Percentiles rank a stretch among this genome's conserved stretches.
These are phyloP conservation scores for Volucella inflata DNA, from an alignment of 2,888 invertebrate genomes.

Conservation along the genomic window DNA sequence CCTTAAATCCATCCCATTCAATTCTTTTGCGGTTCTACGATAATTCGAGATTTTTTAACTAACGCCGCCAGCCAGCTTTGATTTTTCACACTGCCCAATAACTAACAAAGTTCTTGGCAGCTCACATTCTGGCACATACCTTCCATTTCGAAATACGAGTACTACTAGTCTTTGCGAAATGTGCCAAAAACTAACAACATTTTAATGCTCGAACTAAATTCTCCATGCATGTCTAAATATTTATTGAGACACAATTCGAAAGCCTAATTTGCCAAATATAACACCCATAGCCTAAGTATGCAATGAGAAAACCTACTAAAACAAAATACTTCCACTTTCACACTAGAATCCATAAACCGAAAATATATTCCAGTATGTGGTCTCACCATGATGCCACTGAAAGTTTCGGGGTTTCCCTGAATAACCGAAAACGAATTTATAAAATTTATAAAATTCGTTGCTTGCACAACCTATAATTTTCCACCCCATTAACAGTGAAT, in stretches of 20 bases:
- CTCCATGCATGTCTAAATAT: conserved; percentile 53
- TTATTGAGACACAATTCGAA: conserved; percentile 30
- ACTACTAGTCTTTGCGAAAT: too few species aligned
- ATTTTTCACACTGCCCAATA: neutral
- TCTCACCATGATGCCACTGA: conserved; percentile 57
- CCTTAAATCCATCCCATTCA: too few species aligned
- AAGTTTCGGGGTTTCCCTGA: conserved; percentile 43
- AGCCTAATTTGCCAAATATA: conserved; percentile 27
- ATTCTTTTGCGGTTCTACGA: too few species aligned
- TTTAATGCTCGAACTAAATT: neutral
- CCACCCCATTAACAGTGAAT: conserved; percentile 70
- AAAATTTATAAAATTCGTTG: conserved; percentile 66
- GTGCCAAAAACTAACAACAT: too few species aligned
- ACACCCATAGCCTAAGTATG: conserved; percentile 59
- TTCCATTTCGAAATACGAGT: too few species aligned
- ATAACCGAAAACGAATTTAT: conserved; percentile 61
- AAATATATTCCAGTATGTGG: conserved; percentile 64
- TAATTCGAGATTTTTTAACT: too few species aligned
- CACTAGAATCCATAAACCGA: conserved; percentile 64
- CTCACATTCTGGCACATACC: too few species aligned
- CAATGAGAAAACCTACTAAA: conserved; percentile 44
- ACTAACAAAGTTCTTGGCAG: neutral
- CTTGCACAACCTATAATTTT: conserved; percentile 67
- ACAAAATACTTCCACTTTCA: conserved; percentile 58
- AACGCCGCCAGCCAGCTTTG: too few species aligned